Evolutionary conservation across 1,140 invertebrate genomes (phyloP).

Genomic region (Formica selysi): DNA sequence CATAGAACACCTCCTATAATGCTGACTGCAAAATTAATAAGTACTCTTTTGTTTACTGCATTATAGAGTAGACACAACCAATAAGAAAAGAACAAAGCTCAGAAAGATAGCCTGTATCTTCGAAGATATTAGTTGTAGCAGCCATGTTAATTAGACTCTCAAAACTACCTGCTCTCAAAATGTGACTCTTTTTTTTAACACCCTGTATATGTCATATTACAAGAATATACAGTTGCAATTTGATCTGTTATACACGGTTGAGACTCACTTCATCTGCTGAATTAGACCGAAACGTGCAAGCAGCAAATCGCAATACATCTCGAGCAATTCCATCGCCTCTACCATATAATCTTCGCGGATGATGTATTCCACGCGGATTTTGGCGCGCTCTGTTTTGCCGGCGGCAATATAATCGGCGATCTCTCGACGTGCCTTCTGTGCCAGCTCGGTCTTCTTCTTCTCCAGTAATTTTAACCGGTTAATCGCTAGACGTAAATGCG

Average conservation of each 20-base stretch:
- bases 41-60: too few relatives aligned
- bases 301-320: slow-evolving; percentile 99
- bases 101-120: not conserved
- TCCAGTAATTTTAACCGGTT: slow-evolving; percentile 98
- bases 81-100: too few relatives aligned
- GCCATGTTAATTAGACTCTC: not conserved
- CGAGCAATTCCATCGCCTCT: slow-evolving; percentile 99
- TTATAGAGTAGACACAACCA: too few relatives aligned
- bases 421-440: slow-evolving; percentile 98
- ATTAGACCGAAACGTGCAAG: slow-evolving; percentile 98
- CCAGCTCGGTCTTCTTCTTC: slow-evolving; percentile 99
- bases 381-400: slow-evolving; percentile 97
- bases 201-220: not conserved
- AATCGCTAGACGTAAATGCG: slow-evolving; percentile 96
- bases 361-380: slow-evolving; percentile 99
- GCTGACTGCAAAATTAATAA: too few relatives aligned
- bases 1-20: too few relatives aligned
- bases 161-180: too few relatives aligned
- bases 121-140: not conserved
- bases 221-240: not conserved
- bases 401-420: slow-evolving; percentile 98
- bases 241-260: not conserved
- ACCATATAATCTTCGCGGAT: slow-evolving; percentile 99
- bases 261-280: slow-evolving; percentile 97
- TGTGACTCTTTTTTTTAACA: too few relatives aligned